Percentiles rank a stretch among this genome's conserved stretches.
Evolutionary conservation across 2,113 vertebrate genomes (phyloP).

Genomic region (Tursiops truncatus): DNA sequence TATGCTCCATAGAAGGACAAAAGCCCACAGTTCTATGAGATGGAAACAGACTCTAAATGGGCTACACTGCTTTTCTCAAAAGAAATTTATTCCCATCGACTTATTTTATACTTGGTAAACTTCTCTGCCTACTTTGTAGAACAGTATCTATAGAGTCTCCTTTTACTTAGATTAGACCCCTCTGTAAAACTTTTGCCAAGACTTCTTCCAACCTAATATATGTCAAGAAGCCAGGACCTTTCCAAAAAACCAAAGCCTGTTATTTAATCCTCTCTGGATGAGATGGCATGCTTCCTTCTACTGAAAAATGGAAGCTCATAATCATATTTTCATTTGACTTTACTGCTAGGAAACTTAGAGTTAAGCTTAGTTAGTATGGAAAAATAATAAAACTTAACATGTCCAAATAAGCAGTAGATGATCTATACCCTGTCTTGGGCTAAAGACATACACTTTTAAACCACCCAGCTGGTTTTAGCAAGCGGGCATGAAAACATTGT

Average conservation of each 20-base stretch:
- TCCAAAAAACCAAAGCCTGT: not conserved
- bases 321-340: constrained; percentile 11
- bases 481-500: not conserved
- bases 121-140: not conserved
- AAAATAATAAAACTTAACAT: constrained; percentile 32
- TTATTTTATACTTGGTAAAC: constrained; percentile 17
- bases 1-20: not conserved
- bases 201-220: not conserved
- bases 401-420: not conserved
- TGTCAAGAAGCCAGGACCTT: not conserved
- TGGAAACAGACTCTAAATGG: not conserved
- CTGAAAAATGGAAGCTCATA: not conserved
- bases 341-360: constrained; percentile 10
- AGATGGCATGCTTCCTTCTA: not conserved
- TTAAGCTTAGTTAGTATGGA: not conserved
- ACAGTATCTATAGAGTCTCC: not conserved
- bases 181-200: constrained; percentile 5
- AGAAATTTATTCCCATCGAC: not conserved
- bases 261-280: not conserved
- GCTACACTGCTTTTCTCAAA: not conserved
- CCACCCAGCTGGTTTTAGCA: not conserved
- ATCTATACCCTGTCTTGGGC: not conserved
- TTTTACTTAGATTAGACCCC: not conserved
- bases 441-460: constrained; percentile 19
- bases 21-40: not conserved